These are phyloP conservation scores for Palythoa grandis DNA, from an alignment of 92 coral and sea anemone species.

Conservation along the genomic window DNA sequence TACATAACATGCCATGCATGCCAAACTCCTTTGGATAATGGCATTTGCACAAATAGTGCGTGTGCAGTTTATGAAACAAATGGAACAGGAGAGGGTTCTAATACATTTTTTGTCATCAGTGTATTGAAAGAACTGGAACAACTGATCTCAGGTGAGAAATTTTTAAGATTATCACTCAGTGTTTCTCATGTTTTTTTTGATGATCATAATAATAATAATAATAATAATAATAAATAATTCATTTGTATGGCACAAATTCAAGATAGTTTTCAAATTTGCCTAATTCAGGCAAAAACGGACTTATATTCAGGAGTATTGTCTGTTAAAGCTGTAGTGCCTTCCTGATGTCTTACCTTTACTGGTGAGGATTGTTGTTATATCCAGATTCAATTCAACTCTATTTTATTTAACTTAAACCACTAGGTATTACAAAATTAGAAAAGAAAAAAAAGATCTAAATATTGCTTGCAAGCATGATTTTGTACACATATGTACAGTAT, in stretches of 20 bases:
- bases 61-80: constrained; percentile 44
- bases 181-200: not conserved
- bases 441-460: not conserved
- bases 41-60: constrained; percentile 46
- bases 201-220: not conserved
- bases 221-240: not conserved
- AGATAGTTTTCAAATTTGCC: constrained; percentile 2
- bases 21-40: constrained; percentile 58
- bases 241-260: not conserved
- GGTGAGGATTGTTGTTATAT: not conserved
- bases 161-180: not conserved
- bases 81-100: constrained; percentile 30
- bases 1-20: constrained; percentile 63
- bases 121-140: constrained; percentile 28
- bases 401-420: not conserved
- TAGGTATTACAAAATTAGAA: not conserved
- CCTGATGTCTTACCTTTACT: not conserved
- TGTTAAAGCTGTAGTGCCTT: not conserved
- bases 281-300: constrained; percentile 7
- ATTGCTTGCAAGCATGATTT: not conserved
- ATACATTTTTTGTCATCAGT: constrained; percentile 40
- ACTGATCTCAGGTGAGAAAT: constrained; percentile 26
- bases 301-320: constrained; percentile 15
- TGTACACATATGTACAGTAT: constrained; percentile 9
- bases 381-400: not conserved